Percentiles rank a stretch among this genome's conserved stretches.
Conservation (phyloP, 2,888 invertebrate genomes). For the Ochropleura plecta region DNA sequence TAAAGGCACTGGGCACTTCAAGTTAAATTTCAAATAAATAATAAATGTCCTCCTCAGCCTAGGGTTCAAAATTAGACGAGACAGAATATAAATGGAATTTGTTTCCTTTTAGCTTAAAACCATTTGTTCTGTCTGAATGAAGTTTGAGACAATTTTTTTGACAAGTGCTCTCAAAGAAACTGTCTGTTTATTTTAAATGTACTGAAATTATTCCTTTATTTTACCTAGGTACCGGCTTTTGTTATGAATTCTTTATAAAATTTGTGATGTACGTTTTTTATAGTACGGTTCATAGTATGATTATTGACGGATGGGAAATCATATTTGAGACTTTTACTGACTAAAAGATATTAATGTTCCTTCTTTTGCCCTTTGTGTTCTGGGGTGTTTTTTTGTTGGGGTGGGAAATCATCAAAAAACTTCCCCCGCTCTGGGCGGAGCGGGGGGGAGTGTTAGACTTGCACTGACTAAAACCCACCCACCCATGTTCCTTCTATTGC, state of each 20-base stretch:
- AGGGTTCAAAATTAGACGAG: slow-evolving; percentile 23
- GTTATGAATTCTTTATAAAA: not conserved
- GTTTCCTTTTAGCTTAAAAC: slow-evolving; percentile 31
- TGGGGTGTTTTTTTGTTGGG: no score
- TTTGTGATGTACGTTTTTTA: not conserved
- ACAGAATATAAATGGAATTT: slow-evolving; percentile 37
- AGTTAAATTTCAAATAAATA: not conserved
- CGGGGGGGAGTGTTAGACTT: no score
- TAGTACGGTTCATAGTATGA: not conserved
- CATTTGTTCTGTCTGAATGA: slow-evolving; percentile 34
- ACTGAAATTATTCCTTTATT: slow-evolving; percentile 27
- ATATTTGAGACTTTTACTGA: no score
- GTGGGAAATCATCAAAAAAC: no score
- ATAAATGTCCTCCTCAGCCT: not conserved
- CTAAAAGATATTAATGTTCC: no score
- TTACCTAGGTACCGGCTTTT: slow-evolving; percentile 11
- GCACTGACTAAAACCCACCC: no score
- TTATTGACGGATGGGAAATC: no score
- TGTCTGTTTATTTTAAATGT: slow-evolving; percentile 19
- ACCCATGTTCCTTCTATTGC: no score
- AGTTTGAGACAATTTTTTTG: slow-evolving; percentile 38
- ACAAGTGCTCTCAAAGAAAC: slow-evolving; percentile 24
- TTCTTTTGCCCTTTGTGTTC: no score
- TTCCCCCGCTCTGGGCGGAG: no score
- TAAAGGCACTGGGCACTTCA: not conserved